These are phyloP conservation scores for Lipophrys pholis DNA, from an alignment of 2,113 vertebrate species.

Conservation along the genomic window DNA sequence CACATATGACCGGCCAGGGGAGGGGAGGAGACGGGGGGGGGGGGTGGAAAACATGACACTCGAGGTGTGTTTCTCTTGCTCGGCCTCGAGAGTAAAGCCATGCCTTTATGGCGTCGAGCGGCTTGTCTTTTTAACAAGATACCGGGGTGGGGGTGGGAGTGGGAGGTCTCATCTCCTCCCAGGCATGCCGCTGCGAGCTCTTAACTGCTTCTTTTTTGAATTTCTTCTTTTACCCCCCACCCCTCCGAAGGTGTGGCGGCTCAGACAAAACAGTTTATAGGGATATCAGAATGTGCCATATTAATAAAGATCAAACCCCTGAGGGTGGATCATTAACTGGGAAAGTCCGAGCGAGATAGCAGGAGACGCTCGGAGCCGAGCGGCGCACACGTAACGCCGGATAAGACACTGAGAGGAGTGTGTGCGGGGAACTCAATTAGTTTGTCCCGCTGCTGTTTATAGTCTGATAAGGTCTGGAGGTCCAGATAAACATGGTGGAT, in stretches of 20 bases:
- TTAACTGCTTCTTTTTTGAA: conserved; percentile 54
- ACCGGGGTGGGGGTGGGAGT: not conserved
- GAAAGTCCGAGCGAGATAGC: conserved; percentile 72
- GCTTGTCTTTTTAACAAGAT: conserved; percentile 59
- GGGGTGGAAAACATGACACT: conserved; percentile 23
- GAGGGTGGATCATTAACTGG: conserved; percentile 83
- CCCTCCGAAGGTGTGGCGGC: conserved; percentile 46
- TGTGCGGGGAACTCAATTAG: conserved; percentile 27
- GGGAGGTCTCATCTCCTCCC: conserved; percentile 68
- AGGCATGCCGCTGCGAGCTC: conserved; percentile 50
- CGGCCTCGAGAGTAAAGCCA: conserved; percentile 66
- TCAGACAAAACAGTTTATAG: conserved; percentile 57
- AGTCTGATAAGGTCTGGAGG: conserved; percentile 53
- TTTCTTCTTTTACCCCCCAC: not conserved
- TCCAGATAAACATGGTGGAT: conserved; percentile 17
- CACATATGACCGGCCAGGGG: conserved; percentile 17
- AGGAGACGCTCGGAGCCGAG: conserved; percentile 37
- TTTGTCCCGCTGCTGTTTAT: conserved; percentile 38
- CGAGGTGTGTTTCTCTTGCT: conserved; percentile 31
- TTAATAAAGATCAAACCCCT: conserved; percentile 82
- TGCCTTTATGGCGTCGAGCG: conserved; percentile 66
- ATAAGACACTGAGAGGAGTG: conserved; percentile 47
- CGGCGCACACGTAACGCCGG: conserved; percentile 31
- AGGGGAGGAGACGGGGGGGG: not conserved
- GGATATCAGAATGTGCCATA: conserved; percentile 66